Percentiles rank a stretch among this genome's conserved stretches.
These are phyloP conservation scores for Leuciscus waleckii DNA, from an alignment of 2,797 vertebrate genomes.

Conservation along the genomic window DNA sequence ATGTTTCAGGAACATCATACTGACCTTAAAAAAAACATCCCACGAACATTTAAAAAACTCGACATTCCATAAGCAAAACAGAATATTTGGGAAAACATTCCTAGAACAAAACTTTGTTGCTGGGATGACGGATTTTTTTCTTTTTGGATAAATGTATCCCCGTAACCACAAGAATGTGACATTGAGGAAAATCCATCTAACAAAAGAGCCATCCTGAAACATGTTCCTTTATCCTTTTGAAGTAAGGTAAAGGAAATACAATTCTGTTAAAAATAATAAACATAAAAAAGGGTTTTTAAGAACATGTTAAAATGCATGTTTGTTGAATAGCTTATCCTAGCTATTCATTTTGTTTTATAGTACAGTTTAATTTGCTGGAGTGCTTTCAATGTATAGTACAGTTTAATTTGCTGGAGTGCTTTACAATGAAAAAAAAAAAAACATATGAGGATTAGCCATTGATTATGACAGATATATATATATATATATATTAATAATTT, in stretches of 20 bases:
- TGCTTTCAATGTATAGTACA: slow-evolving; percentile 13
- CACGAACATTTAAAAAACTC: background rate
- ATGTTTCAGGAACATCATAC: background rate
- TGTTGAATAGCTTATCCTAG: background rate
- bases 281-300: background rate
- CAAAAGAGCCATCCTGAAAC: slow-evolving; percentile 9
- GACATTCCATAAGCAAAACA: background rate
- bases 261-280: background rate
- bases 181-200: background rate
- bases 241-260: background rate
- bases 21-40: background rate
- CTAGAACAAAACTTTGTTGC: background rate
- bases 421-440: slow-evolving; percentile 18
- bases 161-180: background rate
- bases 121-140: background rate
- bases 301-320: slow-evolving; percentile 9
- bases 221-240: background rate
- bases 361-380: slow-evolving; percentile 22
- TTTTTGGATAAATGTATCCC: background rate
- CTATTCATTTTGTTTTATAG: slow-evolving; percentile 10
- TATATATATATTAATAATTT: slow-evolving; percentile 52
- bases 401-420: slow-evolving; percentile 29
- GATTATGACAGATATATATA: slow-evolving; percentile 61
- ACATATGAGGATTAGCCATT: slow-evolving; percentile 41
- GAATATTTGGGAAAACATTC: background rate